These are phyloP conservation scores for Loriculus beryllinus DNA, from an alignment of 2,797 vertebrate genomes.

Conservation along the genomic window DNA sequence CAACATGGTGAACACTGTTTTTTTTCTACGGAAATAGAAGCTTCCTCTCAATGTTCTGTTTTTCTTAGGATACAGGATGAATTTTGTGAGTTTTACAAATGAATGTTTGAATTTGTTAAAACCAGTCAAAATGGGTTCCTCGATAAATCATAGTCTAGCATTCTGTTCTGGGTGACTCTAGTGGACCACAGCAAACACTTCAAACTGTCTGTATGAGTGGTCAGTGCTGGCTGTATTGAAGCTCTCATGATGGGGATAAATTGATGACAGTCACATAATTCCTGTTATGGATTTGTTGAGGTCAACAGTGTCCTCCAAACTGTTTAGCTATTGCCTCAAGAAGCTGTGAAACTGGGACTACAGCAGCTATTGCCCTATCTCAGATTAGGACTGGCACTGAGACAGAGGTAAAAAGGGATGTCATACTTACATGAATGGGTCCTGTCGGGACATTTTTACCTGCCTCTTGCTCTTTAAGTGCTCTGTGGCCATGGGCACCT, in stretches of 20 bases:
- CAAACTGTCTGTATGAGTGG: neutral
- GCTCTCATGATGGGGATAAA: neutral
- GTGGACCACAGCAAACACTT: neutral
- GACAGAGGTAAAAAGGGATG: neutral
- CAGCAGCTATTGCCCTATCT: neutral
- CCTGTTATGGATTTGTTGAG: neutral
- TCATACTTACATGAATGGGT: rapidly evolving
- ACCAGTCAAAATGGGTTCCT: neutral
- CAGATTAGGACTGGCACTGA: neutral
- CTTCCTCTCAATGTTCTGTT: neutral
- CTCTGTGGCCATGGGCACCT: neutral
- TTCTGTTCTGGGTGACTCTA: neutral
- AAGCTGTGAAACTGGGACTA: neutral
- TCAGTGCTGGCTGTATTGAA: neutral
- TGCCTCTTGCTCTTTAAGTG: neutral
- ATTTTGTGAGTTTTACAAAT: neutral
- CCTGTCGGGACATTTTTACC: neutral
- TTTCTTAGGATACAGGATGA: neutral
- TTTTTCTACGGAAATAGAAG: neutral
- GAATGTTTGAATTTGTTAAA: neutral
- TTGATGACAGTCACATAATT: neutral
- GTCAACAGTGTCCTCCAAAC: neutral
- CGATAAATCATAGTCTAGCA: neutral
- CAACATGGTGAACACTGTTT: neutral
- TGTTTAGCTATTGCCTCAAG: neutral